Percentiles rank a stretch among this genome's conserved stretches.
Conservation (phyloP, 2,797 vertebrate species). For the Dipus sagitta region DNA sequence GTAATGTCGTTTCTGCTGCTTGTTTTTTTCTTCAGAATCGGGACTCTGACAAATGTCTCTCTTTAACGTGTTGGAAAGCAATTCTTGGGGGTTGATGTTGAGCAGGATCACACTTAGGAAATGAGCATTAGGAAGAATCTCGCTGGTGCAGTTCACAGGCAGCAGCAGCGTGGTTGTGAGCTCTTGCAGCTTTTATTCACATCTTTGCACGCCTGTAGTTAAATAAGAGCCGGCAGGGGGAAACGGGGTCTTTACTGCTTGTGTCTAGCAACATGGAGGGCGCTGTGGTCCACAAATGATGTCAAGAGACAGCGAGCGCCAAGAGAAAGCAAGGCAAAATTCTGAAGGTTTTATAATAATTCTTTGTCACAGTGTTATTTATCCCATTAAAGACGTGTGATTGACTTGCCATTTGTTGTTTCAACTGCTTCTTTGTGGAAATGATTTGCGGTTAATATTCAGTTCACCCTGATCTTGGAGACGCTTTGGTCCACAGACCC, state of each 20-base stretch:
- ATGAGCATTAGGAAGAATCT: neutral
- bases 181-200: neutral
- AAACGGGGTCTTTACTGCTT: neutral
- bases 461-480: neutral
- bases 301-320: neutral
- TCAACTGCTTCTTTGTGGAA: neutral
- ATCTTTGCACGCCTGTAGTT: neutral
- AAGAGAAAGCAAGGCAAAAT: neutral
- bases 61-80: conserved; percentile 3
- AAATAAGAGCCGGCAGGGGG: neutral
- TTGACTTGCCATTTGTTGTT: neutral
- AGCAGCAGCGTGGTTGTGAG: neutral
- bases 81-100: neutral
- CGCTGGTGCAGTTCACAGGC: neutral
- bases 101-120: conserved; percentile 31
- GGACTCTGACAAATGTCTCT: conserved; percentile 54
- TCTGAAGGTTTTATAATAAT: neutral
- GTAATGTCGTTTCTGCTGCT: neutral
- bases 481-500: accelerated
- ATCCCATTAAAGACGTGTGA: neutral
- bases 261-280: neutral
- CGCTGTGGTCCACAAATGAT: neutral
- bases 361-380: neutral
- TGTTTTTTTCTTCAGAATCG: neutral
- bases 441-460: neutral